These are phyloP conservation scores for Probosciger aterrimus DNA, from an alignment of 2,113 vertebrate species.

Conservation along the genomic window DNA sequence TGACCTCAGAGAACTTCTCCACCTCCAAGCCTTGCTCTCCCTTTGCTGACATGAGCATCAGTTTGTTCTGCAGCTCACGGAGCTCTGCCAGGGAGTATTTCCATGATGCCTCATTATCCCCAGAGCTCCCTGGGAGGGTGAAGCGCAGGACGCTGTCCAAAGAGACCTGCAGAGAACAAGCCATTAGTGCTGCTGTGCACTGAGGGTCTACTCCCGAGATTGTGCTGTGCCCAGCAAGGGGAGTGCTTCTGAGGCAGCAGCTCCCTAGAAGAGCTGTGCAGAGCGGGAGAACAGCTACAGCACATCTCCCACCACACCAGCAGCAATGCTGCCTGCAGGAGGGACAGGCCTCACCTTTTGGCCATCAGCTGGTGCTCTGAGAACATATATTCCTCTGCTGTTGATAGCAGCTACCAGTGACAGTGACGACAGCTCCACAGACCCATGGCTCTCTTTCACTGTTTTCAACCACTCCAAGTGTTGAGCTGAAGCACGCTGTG, in stretches of 20 bases:
- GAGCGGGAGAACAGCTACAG: not conserved
- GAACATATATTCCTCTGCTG: constrained; percentile 83
- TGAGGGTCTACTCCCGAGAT: not conserved
- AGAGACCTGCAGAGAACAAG: constrained; percentile 73
- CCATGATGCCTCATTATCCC: constrained; percentile 20
- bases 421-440: constrained; percentile 91
- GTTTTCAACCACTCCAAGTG: constrained; percentile 92
- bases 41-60: constrained; percentile 97
- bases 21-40: constrained; percentile 88
- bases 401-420: constrained; percentile 92
- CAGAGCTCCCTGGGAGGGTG: constrained; percentile 74
- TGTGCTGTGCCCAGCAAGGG: not conserved
- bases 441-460: constrained; percentile 94
- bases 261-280: not conserved
- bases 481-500: constrained; percentile 85
- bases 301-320: accelerated
- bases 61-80: constrained; percentile 90
- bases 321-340: not conserved
- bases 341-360: constrained; percentile 56
- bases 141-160: constrained; percentile 79
- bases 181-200: accelerated
- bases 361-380: constrained; percentile 75
- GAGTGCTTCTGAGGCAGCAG: not conserved
- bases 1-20: constrained; percentile 90
- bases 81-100: constrained; percentile 85